phyloP scores from a whole-genome alignment of 2,113 vertebrate genomes.

The Tinamus guttatus region DNA sequence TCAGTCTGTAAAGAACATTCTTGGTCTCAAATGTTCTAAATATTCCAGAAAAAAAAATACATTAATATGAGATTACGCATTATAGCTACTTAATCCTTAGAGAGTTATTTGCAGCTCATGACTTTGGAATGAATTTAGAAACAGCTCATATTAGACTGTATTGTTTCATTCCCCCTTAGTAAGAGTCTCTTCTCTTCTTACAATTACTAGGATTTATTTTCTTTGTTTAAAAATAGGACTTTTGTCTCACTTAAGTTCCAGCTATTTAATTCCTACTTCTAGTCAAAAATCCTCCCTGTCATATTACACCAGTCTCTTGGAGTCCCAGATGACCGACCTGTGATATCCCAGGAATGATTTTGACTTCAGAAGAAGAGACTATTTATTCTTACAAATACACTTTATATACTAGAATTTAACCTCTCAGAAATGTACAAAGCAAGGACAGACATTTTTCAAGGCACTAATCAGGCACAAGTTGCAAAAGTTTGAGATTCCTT shows the following conservation, averaged over 20 bases:
- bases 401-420: background rate
- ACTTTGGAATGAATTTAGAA: background rate
- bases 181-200: conserved; percentile 9
- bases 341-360: conserved; percentile 63
- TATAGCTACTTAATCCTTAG: background rate
- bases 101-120: conserved; percentile 11
- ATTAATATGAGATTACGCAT: background rate
- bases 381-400: background rate
- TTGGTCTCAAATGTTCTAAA: background rate
- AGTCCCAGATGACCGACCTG: background rate
- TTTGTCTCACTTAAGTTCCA: conserved; percentile 35
- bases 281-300: conserved; percentile 59
- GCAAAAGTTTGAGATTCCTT: background rate
- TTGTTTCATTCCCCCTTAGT: conserved; percentile 13
- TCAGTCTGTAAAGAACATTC: background rate
- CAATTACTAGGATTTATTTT: conserved; percentile 59
- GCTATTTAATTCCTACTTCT: conserved; percentile 61
- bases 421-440: background rate
- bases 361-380: conserved; percentile 36
- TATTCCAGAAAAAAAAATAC: background rate
- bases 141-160: conserved; percentile 20
- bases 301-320: conserved; percentile 49
- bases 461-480: background rate
- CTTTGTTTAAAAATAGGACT: conserved; percentile 51
- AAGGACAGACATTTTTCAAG: background rate